Evolutionary conservation across 2,113 vertebrate genomes (phyloP).

Genomic region (Morphnarchus princeps): DNA sequence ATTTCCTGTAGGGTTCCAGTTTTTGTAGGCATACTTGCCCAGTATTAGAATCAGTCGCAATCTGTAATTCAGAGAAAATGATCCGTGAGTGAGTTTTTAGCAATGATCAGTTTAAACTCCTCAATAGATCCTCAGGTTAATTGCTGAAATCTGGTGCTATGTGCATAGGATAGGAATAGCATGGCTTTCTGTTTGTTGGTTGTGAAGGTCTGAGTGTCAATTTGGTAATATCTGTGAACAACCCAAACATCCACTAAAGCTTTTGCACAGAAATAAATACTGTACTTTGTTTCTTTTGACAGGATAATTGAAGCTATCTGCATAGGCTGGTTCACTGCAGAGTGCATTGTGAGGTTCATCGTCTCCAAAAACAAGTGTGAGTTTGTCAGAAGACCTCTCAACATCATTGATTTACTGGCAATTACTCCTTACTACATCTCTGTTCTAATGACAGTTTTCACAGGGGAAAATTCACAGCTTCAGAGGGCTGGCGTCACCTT

Average conservation of each 20-base stretch:
- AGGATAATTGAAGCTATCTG: constrained; percentile 99
- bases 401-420: constrained; percentile 95
- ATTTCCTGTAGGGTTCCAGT: neutral
- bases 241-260: constrained; percentile 10
- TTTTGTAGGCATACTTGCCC: neutral
- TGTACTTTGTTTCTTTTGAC: constrained; percentile 73
- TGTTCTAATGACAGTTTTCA: constrained; percentile 85
- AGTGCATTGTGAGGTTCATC: constrained; percentile 95
- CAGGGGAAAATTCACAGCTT: constrained; percentile 92
- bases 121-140: neutral
- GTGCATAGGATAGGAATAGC: neutral
- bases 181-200: constrained; percentile 21
- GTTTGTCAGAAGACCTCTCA: constrained; percentile 94
- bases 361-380: constrained; percentile 95
- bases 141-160: neutral
- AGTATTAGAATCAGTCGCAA: neutral
- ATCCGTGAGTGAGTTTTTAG: neutral
- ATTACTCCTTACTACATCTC: constrained; percentile 97
- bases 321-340: constrained; percentile 98
- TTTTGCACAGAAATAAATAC: constrained; percentile 56
- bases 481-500: constrained; percentile 94
- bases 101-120: neutral
- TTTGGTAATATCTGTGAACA: constrained; percentile 49
- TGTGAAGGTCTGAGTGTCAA: constrained; percentile 60
- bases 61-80: neutral